phyloP scores from a whole-genome alignment of 2,888 invertebrate species.

The Dascillus cervinus region DNA sequence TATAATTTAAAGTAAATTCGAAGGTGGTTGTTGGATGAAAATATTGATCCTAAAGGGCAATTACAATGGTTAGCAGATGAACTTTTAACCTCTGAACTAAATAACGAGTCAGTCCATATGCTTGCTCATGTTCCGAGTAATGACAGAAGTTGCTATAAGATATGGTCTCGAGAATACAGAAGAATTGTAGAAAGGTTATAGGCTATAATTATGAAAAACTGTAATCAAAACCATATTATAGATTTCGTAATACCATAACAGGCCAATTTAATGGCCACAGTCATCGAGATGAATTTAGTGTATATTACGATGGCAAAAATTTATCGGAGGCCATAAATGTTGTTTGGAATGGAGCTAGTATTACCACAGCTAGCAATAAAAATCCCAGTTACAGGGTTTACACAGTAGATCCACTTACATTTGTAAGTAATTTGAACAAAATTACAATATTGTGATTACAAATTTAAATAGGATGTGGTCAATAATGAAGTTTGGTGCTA shows the following conservation, averaged over 20 bases:
- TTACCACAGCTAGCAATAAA: slow-evolving; percentile 54
- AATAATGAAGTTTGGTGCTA: slow-evolving; percentile 66
- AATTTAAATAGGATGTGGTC: slow-evolving; percentile 46
- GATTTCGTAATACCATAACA: slow-evolving; percentile 68
- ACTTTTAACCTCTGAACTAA: slow-evolving; percentile 42
- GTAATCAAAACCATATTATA: no score
- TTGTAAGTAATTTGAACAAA: slow-evolving; percentile 25
- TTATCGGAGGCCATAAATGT: slow-evolving; percentile 54
- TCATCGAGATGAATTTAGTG: slow-evolving; percentile 67
- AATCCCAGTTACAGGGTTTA: slow-evolving; percentile 49
- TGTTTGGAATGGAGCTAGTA: slow-evolving; percentile 59
- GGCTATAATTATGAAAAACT: no score
- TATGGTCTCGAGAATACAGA: slow-evolving; percentile 65
- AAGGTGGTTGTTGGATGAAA: slow-evolving; percentile 42
- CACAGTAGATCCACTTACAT: slow-evolving; percentile 25
- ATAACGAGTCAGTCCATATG: slow-evolving; percentile 71
- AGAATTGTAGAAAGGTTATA: slow-evolving; percentile 56
- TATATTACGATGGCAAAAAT: slow-evolving; percentile 57
- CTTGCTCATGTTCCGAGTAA: slow-evolving; percentile 72
- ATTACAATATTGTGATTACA: neutral
- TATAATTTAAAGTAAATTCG: neutral
- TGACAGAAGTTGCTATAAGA: slow-evolving; percentile 54
- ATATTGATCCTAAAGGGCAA: slow-evolving; percentile 66
- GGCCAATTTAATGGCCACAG: slow-evolving; percentile 83
- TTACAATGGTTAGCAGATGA: slow-evolving; percentile 67